Evolutionary conservation across 2,888 invertebrate species (phyloP), one percentile per base, ranked within the genome.

Genomic region (Rhaphigaster nebulosa): DNA sequence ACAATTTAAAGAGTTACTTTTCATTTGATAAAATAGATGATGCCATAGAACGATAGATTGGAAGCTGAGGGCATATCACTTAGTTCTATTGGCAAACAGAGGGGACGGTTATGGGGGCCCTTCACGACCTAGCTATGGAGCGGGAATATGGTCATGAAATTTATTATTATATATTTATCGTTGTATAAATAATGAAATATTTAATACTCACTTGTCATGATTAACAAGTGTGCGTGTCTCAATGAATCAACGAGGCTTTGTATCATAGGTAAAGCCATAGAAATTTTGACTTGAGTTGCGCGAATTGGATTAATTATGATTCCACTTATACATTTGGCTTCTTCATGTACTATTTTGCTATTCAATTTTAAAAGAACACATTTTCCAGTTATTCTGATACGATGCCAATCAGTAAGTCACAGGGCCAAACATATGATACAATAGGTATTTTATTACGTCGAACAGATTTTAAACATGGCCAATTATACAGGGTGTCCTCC

Each of bases 31-130:
- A 60, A 12, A 60, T 34, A 34, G 34, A 76, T 6, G 70, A 76
- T 76, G 20, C 2, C 20, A 29, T 76, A 8, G 70, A 34, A 20
- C 6, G 10, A 34, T 76, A 20, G 34, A 38, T 76, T 76, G 13
- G 20, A 38, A 23, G 34, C 70, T 38, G 70, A 76, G 70, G 70
- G 70, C 70, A 76, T 76, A 76, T 76, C 70, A 76, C n/a, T 76
- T 76, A 76, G 70, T 76, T 38, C 38, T 76, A 76, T 76, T 76
- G 70, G 38, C 34, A 1, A 76, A 38, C 38, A 76, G 70, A 76
- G 70, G 38, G 38, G 70, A 15, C 34, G 70, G 34, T 20, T 20
- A 76, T 76, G 70, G 34, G 70, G 34, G 34, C 70, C 38, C 34
- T 20, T 13, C 15, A 23, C 20, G 29, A 65, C 1, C 20, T 8